These are phyloP conservation scores for Polypterus bichir DNA, from an alignment of 2,113 vertebrate genomes.

Conservation along the genomic window DNA sequence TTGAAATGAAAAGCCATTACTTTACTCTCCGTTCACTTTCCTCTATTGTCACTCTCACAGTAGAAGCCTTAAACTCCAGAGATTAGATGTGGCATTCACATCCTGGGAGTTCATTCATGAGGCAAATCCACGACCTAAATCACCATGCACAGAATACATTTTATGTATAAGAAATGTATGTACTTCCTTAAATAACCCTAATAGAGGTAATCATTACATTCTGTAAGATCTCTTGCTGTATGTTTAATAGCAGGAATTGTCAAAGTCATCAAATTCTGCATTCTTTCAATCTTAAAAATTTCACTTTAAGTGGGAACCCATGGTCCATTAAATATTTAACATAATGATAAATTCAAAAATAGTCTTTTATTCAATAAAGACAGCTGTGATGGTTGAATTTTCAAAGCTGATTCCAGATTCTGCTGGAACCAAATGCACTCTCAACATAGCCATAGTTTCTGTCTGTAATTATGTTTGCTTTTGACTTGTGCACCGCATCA, in stretches of 20 bases:
- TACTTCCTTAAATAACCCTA: neutral
- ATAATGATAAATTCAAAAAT: neutral
- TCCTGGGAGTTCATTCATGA: neutral
- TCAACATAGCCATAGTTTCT: no score
- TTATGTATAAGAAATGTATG: neutral
- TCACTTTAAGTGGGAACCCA: neutral
- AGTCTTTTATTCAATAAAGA: neutral
- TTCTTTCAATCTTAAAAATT: neutral
- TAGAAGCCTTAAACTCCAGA: neutral
- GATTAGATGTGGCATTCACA: neutral
- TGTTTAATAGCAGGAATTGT: neutral
- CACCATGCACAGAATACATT: neutral
- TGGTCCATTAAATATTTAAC: neutral
- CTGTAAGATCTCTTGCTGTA: neutral
- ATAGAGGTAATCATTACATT: neutral
- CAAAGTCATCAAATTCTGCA: neutral
- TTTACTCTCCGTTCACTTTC: neutral
- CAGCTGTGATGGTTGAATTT: neutral
- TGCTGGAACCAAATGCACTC: no score
- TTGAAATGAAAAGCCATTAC: neutral
- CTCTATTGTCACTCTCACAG: neutral
- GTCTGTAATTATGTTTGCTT: no score
- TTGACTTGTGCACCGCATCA: no score
- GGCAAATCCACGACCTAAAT: neutral
- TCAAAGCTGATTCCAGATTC: neutral